Conservation (phyloP, 2,113 vertebrate genomes). For the Raphicerus campestris region DNA sequence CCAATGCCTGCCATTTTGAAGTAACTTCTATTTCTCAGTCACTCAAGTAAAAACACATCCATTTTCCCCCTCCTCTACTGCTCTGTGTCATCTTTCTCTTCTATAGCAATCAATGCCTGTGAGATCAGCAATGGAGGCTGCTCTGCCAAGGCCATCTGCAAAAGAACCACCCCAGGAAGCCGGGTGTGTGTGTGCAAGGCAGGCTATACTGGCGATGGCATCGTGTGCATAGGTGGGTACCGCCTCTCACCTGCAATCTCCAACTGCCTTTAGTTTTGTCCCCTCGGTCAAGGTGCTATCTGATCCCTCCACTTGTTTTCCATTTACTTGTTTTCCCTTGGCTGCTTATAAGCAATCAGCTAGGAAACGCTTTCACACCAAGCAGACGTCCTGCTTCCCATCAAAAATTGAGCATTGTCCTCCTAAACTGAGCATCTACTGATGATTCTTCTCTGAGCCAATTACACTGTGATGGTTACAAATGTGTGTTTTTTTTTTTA, state of each 20-base stretch:
- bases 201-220: conserved; percentile 88
- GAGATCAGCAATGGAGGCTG: conserved; percentile 86
- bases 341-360: not conserved
- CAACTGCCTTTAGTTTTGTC: not conserved
- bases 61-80: accelerated
- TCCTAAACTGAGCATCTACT: not conserved
- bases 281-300: not conserved
- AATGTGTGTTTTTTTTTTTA: not conserved
- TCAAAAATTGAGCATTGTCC: not conserved
- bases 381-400: not conserved
- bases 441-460: not conserved
- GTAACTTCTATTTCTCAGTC: not conserved
- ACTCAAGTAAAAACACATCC: not conserved
- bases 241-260: not conserved
- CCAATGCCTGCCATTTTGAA: not conserved
- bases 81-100: not conserved
- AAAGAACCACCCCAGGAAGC: conserved; percentile 85
- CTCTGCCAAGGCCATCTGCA: conserved; percentile 86
- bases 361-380: not conserved
- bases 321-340: not conserved
- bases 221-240: conserved; percentile 87
- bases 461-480: not conserved
- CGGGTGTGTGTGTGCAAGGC: conserved; percentile 83
- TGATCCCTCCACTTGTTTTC: not conserved
- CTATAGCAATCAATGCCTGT: conserved; percentile 86